Evolutionary conservation across 2,888 invertebrate species (phyloP), one percentile per base, ranked within the genome.

Genomic region (Spialia ferax): DNA sequence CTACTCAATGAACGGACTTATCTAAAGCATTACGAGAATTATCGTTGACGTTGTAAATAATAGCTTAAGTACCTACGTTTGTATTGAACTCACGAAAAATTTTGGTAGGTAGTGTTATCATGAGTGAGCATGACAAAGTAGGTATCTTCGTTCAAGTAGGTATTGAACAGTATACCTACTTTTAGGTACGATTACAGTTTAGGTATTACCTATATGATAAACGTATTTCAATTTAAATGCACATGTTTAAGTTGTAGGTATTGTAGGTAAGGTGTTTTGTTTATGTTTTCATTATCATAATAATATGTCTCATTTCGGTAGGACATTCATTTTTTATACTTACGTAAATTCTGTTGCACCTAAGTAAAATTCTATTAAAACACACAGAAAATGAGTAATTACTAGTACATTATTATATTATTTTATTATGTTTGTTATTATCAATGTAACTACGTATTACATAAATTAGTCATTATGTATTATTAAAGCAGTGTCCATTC

Each of bases 1-100:
- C 60, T 57, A 54, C 73, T 78, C 73, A 80, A 80, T 81, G 76
- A 78, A 79, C 74, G 22, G 26, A 50, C 42, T 56, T 63, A 65
- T 59, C 62, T 64, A 38, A 23, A 54, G 26, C 55, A 15, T 70
- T 65, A 68, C 48, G 35, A 54, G 26, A 55, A 35, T 70, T 68
- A 68, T 68, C 62, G 57, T 42, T 20, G 23, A 35, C 15, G 62
- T 48, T 48, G 20, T 54, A 65, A 64, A 64, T 64, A 64, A 64
- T 57, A 57, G 23, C 22, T 23, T 52, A 20, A 15, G n/a, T 57
- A 48, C n/a, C n/a, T n/a, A n/a, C 48, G 15, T 54, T 56, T 56
- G 26, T 48, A 32, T n/a, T 5, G 32, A 11, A 42, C 26, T 29
- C 15, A 52, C 52, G 52, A 22, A 26, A 26, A 52, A 22, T 22